Percentiles rank a stretch among this genome's conserved stretches.
phyloP scores from a whole-genome alignment of 1,140 invertebrate genomes.

The Gryllus bimaculatus region DNA sequence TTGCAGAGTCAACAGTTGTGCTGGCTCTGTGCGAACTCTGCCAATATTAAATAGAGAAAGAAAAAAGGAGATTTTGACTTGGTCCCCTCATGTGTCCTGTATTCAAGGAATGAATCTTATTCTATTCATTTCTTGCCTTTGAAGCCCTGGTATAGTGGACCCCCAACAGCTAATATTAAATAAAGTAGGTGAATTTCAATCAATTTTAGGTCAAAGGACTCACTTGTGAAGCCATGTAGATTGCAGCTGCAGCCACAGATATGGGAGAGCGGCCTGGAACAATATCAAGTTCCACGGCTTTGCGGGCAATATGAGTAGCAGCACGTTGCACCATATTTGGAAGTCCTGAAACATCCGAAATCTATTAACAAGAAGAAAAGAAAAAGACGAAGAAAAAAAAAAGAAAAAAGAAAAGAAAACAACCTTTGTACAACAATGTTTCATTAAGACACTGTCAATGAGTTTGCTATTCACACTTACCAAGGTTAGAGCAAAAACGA shows the following conservation, averaged over 20 bases:
- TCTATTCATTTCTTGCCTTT: too few species aligned
- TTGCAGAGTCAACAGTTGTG: too few species aligned
- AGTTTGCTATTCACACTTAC: slow-evolving; percentile 26
- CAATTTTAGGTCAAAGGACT: background rate
- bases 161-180: too few species aligned
- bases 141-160: too few species aligned
- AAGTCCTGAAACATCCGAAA: slow-evolving; percentile 40
- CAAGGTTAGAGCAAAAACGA: slow-evolving; percentile 77
- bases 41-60: too few species aligned
- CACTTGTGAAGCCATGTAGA: slow-evolving; percentile 98
- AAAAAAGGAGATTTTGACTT: too few species aligned
- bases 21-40: too few species aligned
- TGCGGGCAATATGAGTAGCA: slow-evolving; percentile 92
- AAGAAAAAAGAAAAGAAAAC: background rate
- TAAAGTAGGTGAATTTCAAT: too few species aligned
- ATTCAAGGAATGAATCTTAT: too few species aligned
- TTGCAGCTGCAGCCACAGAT: slow-evolving; percentile 96
- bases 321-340: slow-evolving; percentile 89
- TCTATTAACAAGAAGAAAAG: background rate
- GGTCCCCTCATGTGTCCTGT: too few species aligned
- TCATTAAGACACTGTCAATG: background rate
- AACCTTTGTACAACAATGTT: background rate
- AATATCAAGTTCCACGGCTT: slow-evolving; percentile 94
- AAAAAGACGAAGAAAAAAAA: background rate
- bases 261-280: slow-evolving; percentile 98